phyloP scores from a whole-genome alignment of 92 coral and sea anemone genomes.

The Paragorgia papillata region DNA sequence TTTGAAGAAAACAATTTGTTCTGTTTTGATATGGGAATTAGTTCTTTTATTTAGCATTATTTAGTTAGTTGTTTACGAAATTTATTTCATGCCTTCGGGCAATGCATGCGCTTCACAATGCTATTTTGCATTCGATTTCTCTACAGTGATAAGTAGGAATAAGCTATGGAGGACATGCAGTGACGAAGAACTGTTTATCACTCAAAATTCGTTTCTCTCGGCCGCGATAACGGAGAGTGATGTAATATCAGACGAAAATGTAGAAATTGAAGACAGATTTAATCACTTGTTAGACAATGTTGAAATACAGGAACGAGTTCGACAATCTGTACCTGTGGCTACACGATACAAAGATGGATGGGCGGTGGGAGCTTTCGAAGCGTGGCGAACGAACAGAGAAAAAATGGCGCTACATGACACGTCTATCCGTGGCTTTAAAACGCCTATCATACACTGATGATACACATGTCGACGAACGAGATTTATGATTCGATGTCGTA shows the following conservation, averaged over 20 bases:
- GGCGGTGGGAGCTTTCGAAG: slow-evolving; percentile 43
- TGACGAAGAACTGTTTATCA: slow-evolving; percentile 6
- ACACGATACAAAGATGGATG: slow-evolving; percentile 42
- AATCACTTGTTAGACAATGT: slow-evolving; percentile 2
- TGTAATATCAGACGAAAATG: slow-evolving; percentile 1
- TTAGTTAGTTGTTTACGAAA: too few relatives aligned
- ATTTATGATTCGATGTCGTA: slow-evolving; percentile 7
- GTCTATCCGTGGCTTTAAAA: not conserved
- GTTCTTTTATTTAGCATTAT: too few relatives aligned
- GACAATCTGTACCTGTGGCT: slow-evolving; percentile 41
- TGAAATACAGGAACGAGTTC: slow-evolving; percentile 12
- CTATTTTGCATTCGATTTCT: too few relatives aligned
- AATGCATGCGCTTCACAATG: too few relatives aligned
- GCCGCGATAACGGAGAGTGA: slow-evolving; percentile 3
- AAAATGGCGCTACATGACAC: slow-evolving; percentile 1
- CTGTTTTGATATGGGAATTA: too few relatives aligned
- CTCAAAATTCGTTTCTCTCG: slow-evolving; percentile 2
- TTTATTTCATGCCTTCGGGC: too few relatives aligned
- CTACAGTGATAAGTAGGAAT: too few relatives aligned
- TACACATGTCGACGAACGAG: slow-evolving; percentile 10
- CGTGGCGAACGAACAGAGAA: slow-evolving; percentile 36
- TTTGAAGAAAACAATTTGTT: too few relatives aligned
- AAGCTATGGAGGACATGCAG: not conserved
- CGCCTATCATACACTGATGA: not conserved
- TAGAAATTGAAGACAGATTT: not conserved